Percentiles rank a stretch among this genome's conserved stretches.
These are phyloP conservation scores for Orthonyx spaldingii DNA, from an alignment of 2,113 vertebrate species.

Conservation along the genomic window DNA sequence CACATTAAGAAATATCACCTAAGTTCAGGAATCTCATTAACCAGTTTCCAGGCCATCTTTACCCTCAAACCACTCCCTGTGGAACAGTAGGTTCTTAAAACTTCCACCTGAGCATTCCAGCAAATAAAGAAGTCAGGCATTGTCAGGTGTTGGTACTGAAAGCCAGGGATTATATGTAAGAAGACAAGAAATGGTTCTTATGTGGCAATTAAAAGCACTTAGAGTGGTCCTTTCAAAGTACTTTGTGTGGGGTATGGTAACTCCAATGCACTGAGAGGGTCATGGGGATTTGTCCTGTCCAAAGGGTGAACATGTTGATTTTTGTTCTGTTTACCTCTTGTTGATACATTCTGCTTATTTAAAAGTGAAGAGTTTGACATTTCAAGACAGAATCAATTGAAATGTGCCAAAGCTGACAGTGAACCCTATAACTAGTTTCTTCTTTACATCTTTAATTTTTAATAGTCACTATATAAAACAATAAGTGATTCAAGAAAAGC, in stretches of 20 bases:
- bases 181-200: neutral
- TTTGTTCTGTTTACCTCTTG: neutral
- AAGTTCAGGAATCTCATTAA: neutral
- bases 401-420: neutral
- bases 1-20: constrained; percentile 65
- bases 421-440: neutral
- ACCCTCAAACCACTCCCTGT: neutral
- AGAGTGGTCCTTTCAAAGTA: neutral
- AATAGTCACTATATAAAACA: neutral
- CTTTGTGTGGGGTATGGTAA: rapidly evolving
- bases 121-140: neutral
- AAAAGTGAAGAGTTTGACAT: neutral
- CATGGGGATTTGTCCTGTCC: neutral
- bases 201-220: neutral
- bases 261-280: neutral
- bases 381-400: neutral
- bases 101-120: neutral
- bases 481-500: neutral
- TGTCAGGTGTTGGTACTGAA: neutral
- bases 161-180: neutral
- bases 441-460: neutral
- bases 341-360: neutral
- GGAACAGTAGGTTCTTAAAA: neutral
- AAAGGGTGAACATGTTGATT: neutral
- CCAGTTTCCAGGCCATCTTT: neutral